Evolutionary conservation across 2,797 vertebrate species (phyloP), one percentile per base, ranked within the genome.

Genomic region (Halcyon leucocephala): DNA sequence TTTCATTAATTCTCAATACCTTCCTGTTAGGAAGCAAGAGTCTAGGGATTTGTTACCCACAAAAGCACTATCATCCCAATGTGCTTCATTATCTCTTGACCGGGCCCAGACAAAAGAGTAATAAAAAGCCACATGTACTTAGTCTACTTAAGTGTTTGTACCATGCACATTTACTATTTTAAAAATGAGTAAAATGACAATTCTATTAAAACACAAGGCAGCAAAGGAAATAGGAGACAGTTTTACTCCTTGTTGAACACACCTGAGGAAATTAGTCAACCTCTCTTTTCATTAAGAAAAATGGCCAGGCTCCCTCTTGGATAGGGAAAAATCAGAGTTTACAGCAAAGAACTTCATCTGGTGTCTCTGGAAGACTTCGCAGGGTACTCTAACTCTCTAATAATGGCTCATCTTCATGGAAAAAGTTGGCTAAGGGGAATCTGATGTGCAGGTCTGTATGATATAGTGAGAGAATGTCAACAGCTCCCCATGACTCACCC

Each of bases 1-100:
- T 85, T 95, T 95, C n/a, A 58, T 12, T 94, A 65, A 49, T 89
- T 86, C 57, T 92, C 60, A 93, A n/a, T 48, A 87, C 4, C 21
- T 49, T 73, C 60, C 60, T 70, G 25, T 66, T 73, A 80, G 55
- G 19, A 79, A 74, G 82, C 31, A 90, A 60, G 48, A 76, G 60
- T 54, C 51, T 82, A 77, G 51, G 67, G 67, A 93, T 62, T 51
- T 62, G 17, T 73, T 79, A 82, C 41, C 51, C 51, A 70, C 67
- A 89, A 87, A 88, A 93, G 62, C 74, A 51, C 51, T 31, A 26
- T 60, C 84, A 66, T 52, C 35, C 55, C 67, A 73, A 48, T 37
- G 55, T 48, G 46, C 64, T 82, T 89, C 73, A 92, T 93, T 80
- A 95, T 64, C 55, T 67, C 51, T 77, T 92, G 74, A 87, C 5